phyloP scores from a whole-genome alignment of 2,797 vertebrate genomes.

The Anguilla obscura region DNA sequence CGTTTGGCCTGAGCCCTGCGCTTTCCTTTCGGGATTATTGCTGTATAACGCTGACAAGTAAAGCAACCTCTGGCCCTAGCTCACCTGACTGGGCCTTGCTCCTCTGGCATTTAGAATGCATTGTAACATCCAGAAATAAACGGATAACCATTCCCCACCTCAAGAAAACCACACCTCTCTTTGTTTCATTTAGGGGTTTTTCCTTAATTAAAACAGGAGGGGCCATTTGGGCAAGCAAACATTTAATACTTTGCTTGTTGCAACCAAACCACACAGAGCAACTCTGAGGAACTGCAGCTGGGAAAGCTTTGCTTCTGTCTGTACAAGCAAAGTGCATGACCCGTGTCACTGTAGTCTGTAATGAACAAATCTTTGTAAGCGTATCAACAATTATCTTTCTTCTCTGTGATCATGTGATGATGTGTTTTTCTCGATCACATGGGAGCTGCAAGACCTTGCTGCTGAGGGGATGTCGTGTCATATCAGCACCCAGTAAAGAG shows the following conservation, averaged over 20 bases:
- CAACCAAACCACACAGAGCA: too few species aligned
- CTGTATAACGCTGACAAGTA: too few species aligned
- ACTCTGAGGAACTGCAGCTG: too few species aligned
- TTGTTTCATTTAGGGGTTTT: not conserved
- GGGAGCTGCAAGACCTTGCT: too few species aligned
- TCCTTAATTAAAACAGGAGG: not conserved
- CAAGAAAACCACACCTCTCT: not conserved
- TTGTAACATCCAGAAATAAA: slow-evolving; percentile 44
- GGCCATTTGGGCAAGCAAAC: not conserved
- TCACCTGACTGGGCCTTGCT: not conserved
- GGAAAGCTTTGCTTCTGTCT: not conserved
- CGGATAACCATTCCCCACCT: not conserved
- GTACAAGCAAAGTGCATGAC: not conserved
- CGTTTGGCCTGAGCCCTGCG: not conserved
- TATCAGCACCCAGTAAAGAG: too few species aligned
- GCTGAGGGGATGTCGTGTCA: too few species aligned
- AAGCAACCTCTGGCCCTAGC: not conserved
- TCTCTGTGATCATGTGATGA: too few species aligned
- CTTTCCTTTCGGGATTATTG: not conserved
- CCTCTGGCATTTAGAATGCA: slow-evolving; percentile 43
- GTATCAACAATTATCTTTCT: too few species aligned
- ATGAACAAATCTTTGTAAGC: too few species aligned
- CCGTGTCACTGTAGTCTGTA: not conserved
- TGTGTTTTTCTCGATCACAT: too few species aligned
- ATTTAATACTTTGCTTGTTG: too few species aligned